These are phyloP conservation scores for Artibeus lituratus DNA, from an alignment of 2,797 vertebrate genomes.

Conservation along the genomic window DNA sequence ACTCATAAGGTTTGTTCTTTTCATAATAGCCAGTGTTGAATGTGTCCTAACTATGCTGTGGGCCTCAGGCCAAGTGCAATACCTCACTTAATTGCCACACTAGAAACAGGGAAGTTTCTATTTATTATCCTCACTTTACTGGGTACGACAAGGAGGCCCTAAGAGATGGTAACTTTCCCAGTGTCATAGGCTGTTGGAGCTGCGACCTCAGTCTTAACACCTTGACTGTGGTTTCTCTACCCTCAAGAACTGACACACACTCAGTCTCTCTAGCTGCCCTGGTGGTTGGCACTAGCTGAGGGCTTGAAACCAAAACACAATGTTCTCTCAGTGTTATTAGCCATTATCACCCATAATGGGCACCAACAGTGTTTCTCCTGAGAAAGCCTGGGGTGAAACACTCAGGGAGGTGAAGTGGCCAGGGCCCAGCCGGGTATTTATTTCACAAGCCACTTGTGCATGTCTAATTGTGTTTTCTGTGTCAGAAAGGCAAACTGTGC, in stretches of 20 bases:
- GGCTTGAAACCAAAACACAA: neutral
- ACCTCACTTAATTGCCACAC: neutral
- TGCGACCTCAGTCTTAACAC: neutral
- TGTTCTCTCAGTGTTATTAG: neutral
- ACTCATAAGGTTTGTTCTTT: neutral
- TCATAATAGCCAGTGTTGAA: neutral
- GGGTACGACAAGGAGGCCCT: neutral
- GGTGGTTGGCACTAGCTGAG: neutral
- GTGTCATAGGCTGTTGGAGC: neutral
- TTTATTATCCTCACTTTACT: neutral
- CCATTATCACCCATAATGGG: neutral
- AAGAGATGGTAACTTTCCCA: neutral
- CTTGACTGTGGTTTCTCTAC: neutral
- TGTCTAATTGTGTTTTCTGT: constrained; percentile 54
- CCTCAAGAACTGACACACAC: neutral
- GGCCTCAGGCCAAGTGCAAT: neutral
- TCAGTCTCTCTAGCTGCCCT: neutral
- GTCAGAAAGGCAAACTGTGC: constrained; percentile 16
- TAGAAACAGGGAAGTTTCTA: neutral
- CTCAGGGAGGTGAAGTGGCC: neutral
- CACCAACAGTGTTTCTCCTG: neutral
- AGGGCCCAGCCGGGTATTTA: neutral
- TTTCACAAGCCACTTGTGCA: constrained; percentile 31
- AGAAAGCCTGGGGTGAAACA: neutral
- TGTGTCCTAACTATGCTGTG: neutral